phyloP scores from a whole-genome alignment of 2,888 invertebrate species.

The Alcis repandata region DNA sequence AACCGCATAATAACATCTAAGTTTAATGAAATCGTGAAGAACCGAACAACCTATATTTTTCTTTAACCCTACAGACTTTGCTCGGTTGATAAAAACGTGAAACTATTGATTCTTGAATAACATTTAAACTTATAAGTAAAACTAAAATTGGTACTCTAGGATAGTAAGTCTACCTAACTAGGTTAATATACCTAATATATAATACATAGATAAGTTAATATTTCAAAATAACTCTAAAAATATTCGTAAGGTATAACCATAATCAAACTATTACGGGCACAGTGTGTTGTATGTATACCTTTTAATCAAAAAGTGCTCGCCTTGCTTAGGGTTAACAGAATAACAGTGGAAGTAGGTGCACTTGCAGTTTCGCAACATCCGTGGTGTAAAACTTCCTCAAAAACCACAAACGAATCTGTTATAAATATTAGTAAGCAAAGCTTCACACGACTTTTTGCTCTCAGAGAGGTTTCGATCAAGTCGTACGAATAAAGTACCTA shows the following conservation, averaged over 20 bases:
- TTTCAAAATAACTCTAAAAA: no score
- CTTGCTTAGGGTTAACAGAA: conserved; percentile 58
- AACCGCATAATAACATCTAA: conserved; percentile 65
- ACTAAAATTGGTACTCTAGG: no score
- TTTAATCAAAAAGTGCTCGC: not conserved
- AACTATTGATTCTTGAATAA: no score
- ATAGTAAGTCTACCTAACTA: no score
- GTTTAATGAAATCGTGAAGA: conserved; percentile 48
- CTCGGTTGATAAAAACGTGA: no score
- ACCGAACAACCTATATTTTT: conserved; percentile 17
- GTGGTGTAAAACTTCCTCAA: conserved; percentile 50
- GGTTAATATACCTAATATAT: no score
- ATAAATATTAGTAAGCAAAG: conserved; percentile 67
- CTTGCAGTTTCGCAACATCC: conserved; percentile 60
- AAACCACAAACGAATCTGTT: conserved; percentile 64
- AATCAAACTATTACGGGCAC: no score
- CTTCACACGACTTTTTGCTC: conserved; percentile 59
- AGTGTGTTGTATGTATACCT: no score
- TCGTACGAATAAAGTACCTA: not conserved
- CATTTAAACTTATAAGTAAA: no score
- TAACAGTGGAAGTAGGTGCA: conserved; percentile 49
- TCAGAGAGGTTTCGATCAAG: conserved; percentile 20
- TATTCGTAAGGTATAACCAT: no score
- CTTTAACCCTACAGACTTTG: conserved; percentile 39
- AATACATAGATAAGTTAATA: no score